phyloP scores from a whole-genome alignment of 2,797 vertebrate genomes.

The Gallirallus australis region DNA sequence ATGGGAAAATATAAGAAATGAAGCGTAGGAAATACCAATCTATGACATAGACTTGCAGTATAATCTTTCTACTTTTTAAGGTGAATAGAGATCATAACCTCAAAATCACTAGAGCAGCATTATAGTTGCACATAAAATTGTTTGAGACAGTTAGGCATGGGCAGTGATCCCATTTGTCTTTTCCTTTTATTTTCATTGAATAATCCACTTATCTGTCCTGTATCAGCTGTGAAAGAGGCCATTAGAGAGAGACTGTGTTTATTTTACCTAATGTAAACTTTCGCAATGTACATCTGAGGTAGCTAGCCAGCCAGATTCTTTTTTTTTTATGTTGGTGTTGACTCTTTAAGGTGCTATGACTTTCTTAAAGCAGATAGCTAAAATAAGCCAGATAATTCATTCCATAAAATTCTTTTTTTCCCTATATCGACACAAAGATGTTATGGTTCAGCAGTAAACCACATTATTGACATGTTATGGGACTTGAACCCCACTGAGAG shows the following conservation, averaged over 20 bases:
- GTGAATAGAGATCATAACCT: neutral
- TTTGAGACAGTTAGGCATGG: neutral
- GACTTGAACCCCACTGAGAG: neutral
- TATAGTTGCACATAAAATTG: neutral
- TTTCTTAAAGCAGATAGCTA: neutral
- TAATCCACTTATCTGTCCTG: neutral
- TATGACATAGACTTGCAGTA: neutral
- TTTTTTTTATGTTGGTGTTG: neutral
- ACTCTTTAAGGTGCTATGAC: neutral
- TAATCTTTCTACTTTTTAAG: neutral
- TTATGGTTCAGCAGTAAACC: neutral
- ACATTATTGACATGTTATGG: neutral
- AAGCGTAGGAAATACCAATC: neutral
- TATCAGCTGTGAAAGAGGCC: neutral
- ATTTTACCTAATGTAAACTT: neutral
- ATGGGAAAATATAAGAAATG: neutral
- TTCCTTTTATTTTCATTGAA: neutral
- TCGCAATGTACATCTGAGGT: neutral
- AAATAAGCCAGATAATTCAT: neutral
- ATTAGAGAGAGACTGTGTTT: neutral
- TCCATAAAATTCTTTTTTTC: neutral
- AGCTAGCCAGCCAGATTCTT: neutral
- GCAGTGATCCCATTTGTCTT: neutral
- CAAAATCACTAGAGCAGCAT: neutral
- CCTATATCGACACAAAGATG: neutral